Evolutionary conservation across 2,888 invertebrate genomes (phyloP), one percentile per base, ranked within the genome.

Genomic region (Drosophila antonietae): DNA sequence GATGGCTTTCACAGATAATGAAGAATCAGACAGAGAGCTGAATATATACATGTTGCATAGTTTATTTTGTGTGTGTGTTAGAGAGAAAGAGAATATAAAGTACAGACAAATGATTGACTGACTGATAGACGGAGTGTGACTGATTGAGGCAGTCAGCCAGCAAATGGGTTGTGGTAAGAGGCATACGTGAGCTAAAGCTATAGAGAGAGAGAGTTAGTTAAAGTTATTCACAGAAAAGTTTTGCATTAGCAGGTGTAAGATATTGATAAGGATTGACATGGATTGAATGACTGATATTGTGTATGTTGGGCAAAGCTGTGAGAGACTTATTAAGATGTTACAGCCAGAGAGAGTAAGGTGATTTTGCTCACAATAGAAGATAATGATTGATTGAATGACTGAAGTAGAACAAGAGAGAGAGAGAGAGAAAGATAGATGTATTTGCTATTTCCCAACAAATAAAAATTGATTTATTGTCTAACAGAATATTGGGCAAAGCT

Each of bases 1-100:
- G 67, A 57, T 65, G 41, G 66, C 66, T 55, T 37, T 67, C 41
- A 37, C 39, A 28, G 39, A 41, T 28, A 55, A 41, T 55, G 55
- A 55, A 23, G 35, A 28, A 41, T 41, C n/a, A 55, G n/a, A 23
- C 39, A 9, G 53, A 9, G 53, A 33, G 20, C 12, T 6, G 35
- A 20, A 52, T 51, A 51, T 51, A 12, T 33, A 53, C 3, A 15
- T 35, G 52, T 52, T 53, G 37, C 37, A 37, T 23, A 15, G 18
- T 51, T 51, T 33, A 20, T 20, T 18, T 10, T 35, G 28, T 31
- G 49, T 15, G 31, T 31, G 49, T 0, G 2, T 31, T 4, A 31
- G n/a, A n/a, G 10, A 10, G 33, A 51, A 51, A n/a, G 31, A 15
- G 37, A 37, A 15, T 35, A 20, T 35, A 33, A 14, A 33, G 12